Percentiles rank a stretch among this genome's conserved stretches.
Conservation (phyloP, 2,888 invertebrate genomes). For the Pyrocoelia pectoralis region DNA sequence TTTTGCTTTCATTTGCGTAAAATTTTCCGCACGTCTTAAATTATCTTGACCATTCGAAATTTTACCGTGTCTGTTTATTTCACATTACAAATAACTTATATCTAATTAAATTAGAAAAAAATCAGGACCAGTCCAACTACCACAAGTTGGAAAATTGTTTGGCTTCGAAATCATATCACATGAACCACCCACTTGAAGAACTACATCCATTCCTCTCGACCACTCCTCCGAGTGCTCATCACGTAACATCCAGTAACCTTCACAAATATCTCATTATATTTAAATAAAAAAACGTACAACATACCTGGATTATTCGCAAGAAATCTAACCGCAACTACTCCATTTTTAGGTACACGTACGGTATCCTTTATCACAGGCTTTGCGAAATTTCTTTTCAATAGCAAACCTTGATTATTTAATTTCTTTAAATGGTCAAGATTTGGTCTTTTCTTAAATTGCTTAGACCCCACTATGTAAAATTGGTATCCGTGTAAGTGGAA, state of each 20-base stretch:
- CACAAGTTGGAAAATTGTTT: conserved; percentile 78
- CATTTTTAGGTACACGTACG: conserved; percentile 74
- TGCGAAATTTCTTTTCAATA: conserved; percentile 67
- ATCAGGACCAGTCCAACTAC: conserved; percentile 78
- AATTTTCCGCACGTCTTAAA: too few species aligned
- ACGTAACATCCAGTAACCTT: conserved; percentile 82
- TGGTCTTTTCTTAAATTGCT: conserved; percentile 63
- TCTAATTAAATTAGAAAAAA: conserved; percentile 70
- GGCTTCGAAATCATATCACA: conserved; percentile 73
- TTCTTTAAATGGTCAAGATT: conserved; percentile 64
- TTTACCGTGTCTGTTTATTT: too few species aligned
- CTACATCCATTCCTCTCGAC: conserved; percentile 78
- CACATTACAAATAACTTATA: neutral
- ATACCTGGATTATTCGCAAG: conserved; percentile 78
- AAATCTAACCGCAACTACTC: conserved; percentile 75
- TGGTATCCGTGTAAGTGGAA: conserved; percentile 81
- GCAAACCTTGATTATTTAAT: conserved; percentile 65
- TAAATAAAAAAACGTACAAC: neutral
- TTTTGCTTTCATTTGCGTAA: too few species aligned
- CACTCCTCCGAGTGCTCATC: conserved; percentile 78
- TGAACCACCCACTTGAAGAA: conserved; percentile 75
- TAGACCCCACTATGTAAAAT: conserved; percentile 72
- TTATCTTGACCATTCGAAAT: too few species aligned
- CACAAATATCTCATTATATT: conserved; percentile 28
- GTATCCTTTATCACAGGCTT: conserved; percentile 77